These are phyloP conservation scores for Macrochelys suwanniensis DNA, from an alignment of 2,797 vertebrate species.

Conservation along the genomic window DNA sequence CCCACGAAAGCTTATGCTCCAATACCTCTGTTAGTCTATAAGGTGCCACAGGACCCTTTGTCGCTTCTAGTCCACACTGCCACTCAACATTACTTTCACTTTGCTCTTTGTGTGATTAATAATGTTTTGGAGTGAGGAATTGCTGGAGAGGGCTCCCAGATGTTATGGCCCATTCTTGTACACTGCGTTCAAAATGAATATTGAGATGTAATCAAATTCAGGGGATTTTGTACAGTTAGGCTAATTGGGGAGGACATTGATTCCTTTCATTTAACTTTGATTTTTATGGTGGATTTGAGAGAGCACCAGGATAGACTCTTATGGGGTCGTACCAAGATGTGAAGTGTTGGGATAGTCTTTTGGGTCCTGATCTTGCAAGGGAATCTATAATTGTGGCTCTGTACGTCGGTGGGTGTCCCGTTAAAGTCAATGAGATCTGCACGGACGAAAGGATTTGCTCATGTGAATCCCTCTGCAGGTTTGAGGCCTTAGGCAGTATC, in stretches of 20 bases:
- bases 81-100: neutral
- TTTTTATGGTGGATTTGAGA: neutral
- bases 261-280: neutral
- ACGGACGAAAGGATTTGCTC: neutral
- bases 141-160: neutral
- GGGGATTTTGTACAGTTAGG: neutral
- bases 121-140: neutral
- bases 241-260: neutral
- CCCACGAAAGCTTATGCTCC: no score
- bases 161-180: neutral
- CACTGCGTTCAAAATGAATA: neutral
- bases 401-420: neutral
- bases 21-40: no score
- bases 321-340: neutral
- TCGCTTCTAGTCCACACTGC: neutral
- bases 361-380: neutral
- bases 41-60: no score
- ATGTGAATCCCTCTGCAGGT: neutral
- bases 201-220: neutral
- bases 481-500: neutral
- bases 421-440: neutral
- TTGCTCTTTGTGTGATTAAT: neutral
- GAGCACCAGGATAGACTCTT: neutral
- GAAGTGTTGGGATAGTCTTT: neutral
- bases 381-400: neutral